Conservation (phyloP, 2,797 vertebrate species). For the Tiaroga cobitis region DNA sequence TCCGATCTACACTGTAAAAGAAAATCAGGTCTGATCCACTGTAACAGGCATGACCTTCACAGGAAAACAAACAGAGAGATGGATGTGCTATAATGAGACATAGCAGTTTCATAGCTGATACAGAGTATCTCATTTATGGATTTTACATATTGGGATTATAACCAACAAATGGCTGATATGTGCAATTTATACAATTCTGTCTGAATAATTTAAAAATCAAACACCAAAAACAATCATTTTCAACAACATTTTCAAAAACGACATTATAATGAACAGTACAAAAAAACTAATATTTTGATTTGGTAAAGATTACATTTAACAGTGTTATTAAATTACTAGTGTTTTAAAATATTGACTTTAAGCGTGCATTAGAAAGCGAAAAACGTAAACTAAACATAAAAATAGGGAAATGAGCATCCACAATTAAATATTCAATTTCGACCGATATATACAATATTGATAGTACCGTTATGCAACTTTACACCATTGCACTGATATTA, state of each 20-base stretch:
- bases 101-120: background rate
- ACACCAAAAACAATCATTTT: background rate
- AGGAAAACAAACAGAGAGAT: slow-evolving; percentile 8
- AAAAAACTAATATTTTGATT: no score
- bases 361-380: background rate
- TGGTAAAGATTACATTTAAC: no score
- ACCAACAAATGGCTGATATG: background rate
- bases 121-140: background rate
- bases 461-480: background rate
- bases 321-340: no score
- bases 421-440: background rate
- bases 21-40: slow-evolving; percentile 9
- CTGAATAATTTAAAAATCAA: background rate
- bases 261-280: no score
- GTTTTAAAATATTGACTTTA: background rate
- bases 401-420: background rate
- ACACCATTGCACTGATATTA: background rate
- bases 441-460: background rate
- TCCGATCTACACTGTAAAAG: slow-evolving; percentile 23
- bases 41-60: background rate
- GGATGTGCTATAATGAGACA: background rate
- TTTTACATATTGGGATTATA: background rate
- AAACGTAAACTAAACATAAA: background rate
- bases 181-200: background rate
- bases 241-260: background rate